Percentiles rank a stretch among this genome's conserved stretches.
These are phyloP conservation scores for Heterotilapia buettikoferi DNA, from an alignment of 2,113 vertebrate species.

Conservation along the genomic window DNA sequence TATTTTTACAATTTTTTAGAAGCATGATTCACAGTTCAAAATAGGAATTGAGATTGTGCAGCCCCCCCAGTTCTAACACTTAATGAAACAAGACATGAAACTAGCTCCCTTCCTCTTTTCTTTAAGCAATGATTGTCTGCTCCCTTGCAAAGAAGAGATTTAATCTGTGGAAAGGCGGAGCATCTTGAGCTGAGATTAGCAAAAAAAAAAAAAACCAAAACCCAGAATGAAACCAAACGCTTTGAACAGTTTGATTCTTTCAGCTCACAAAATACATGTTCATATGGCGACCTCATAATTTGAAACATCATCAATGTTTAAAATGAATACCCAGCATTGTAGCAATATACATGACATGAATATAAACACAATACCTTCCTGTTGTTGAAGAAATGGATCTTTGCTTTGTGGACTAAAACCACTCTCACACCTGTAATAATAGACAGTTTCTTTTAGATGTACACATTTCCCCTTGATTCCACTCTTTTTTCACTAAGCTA, in stretches of 20 bases:
- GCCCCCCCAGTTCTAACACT: rapidly evolving
- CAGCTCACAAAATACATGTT: not conserved
- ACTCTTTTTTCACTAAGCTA: not conserved
- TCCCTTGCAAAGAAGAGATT: too few species aligned
- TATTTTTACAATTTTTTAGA: not conserved
- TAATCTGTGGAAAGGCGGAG: not conserved
- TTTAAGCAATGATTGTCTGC: not conserved
- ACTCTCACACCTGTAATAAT: not conserved
- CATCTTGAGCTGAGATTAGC: not conserved
- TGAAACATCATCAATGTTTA: not conserved
- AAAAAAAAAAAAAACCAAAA: too few species aligned
- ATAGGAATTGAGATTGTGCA: not conserved
- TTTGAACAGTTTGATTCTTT: not conserved
- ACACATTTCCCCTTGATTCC: not conserved
- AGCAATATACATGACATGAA: not conserved
- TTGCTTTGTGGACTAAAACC: not conserved
- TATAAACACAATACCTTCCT: not conserved
- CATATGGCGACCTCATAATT: not conserved
- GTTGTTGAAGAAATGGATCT: not conserved
- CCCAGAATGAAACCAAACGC: not conserved
- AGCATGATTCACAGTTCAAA: not conserved
- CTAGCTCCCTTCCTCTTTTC: not conserved
- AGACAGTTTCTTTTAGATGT: not conserved
- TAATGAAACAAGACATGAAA: not conserved
- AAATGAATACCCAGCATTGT: not conserved